These are phyloP conservation scores for Empidonax alnorum DNA, from an alignment of 2,113 vertebrate genomes.

Conservation along the genomic window DNA sequence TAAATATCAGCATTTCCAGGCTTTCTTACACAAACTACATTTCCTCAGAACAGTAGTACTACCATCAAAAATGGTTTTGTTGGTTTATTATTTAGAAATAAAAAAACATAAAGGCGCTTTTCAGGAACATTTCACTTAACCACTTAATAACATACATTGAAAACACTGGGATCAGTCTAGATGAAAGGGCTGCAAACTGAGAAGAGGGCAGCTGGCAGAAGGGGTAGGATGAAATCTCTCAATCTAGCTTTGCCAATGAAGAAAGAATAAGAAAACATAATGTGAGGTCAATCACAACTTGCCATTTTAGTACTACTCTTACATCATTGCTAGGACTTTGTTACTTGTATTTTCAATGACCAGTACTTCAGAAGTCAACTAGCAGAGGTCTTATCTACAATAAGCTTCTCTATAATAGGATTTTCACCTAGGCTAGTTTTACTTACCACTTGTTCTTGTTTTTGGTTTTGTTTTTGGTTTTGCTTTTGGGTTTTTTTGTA, in stretches of 20 bases:
- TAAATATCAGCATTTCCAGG: not conserved
- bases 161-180: not conserved
- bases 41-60: not conserved
- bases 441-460: not conserved
- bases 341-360: not conserved
- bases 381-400: not conserved
- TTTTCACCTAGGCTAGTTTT: not conserved
- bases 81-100: not conserved
- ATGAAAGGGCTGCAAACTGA: not conserved
- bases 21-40: not conserved
- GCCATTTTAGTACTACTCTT: not conserved
- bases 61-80: not conserved
- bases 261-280: not conserved
- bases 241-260: not conserved
- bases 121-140: not conserved
- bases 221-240: not conserved
- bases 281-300: not conserved
- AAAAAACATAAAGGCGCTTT: not conserved
- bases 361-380: not conserved
- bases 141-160: not conserved
- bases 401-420: not conserved
- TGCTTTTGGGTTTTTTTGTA: not conserved
- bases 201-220: not conserved
- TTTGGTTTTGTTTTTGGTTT: too few relatives aligned
- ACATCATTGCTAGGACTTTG: not conserved